A percentile compares a stretch with the other conserved stretches of the same genome.
Conservation (phyloP, 1,140 invertebrate species). For the Eriocheir sinensis region DNA sequence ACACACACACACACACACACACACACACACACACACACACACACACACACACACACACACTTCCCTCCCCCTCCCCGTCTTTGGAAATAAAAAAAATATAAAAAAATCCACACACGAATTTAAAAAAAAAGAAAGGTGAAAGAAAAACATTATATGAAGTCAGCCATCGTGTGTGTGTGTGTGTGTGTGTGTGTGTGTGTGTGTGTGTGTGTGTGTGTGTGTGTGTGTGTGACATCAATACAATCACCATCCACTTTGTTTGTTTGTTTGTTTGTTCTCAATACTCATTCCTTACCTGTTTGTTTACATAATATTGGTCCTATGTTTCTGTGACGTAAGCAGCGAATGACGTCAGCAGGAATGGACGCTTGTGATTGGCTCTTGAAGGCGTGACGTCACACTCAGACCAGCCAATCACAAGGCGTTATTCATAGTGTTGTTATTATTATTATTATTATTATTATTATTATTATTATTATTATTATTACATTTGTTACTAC, state of each 20-base stretch:
- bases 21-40: not conserved
- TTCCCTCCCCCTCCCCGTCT: no score
- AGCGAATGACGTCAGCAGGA: no score
- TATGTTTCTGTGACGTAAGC: no score
- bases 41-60: not conserved
- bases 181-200: not conserved
- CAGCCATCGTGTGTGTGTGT: not conserved
- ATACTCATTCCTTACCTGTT: no score
- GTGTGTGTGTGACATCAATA: not conserved
- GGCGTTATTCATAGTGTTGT: not conserved
- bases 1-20: conserved; percentile 22
- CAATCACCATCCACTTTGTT: no score
- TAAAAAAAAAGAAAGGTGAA: not conserved
- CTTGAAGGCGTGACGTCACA: no score
- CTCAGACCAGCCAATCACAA: no score
- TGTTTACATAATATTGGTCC: no score
- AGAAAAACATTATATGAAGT: not conserved
- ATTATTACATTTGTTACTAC: not conserved
- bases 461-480: not conserved
- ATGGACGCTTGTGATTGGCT: no score
- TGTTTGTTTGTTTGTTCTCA: not conserved
- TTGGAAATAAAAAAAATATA: no score
- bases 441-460: not conserved
- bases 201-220: not conserved
- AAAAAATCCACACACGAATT: no score